These are phyloP conservation scores for Lophochroa leadbeateri DNA, from an alignment of 2,113 vertebrate species.

Conservation along the genomic window DNA sequence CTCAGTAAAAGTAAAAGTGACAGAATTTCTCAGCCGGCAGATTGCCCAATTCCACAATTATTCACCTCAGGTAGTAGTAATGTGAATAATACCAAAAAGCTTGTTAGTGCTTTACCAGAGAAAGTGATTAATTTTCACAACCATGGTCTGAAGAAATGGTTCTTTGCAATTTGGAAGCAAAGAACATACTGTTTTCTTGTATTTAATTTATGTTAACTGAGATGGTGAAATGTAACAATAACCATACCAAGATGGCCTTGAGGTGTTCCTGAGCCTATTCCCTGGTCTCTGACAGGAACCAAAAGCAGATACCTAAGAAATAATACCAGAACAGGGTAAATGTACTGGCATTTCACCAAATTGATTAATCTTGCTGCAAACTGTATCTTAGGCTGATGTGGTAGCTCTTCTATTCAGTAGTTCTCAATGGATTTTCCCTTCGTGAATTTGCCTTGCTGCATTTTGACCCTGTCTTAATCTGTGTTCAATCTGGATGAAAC, in stretches of 20 bases:
- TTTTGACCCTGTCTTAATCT: neutral
- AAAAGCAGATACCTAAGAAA: neutral
- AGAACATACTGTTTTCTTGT: neutral
- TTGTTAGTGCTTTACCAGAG: neutral
- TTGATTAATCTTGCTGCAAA: neutral
- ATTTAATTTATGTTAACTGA: neutral
- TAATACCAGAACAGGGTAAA: neutral
- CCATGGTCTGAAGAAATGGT: neutral
- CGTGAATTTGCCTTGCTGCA: neutral
- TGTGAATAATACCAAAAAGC: neutral
- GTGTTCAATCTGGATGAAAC: neutral
- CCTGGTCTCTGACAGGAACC: neutral
- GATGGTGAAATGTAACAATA: neutral
- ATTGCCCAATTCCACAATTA: slow-evolving; percentile 13
- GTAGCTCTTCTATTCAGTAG: neutral
- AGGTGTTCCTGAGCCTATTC: neutral
- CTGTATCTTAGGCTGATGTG: neutral
- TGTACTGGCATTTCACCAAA: neutral
- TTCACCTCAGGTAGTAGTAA: neutral
- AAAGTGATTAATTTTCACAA: neutral
- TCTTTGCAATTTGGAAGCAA: neutral
- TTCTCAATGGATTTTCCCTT: neutral
- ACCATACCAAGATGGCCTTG: neutral
- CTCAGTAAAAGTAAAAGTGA: slow-evolving; percentile 17
- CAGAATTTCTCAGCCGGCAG: slow-evolving; percentile 41